These are phyloP conservation scores for Neotoxoptera formosana DNA, from an alignment of 1,140 invertebrate species.

Conservation along the genomic window DNA sequence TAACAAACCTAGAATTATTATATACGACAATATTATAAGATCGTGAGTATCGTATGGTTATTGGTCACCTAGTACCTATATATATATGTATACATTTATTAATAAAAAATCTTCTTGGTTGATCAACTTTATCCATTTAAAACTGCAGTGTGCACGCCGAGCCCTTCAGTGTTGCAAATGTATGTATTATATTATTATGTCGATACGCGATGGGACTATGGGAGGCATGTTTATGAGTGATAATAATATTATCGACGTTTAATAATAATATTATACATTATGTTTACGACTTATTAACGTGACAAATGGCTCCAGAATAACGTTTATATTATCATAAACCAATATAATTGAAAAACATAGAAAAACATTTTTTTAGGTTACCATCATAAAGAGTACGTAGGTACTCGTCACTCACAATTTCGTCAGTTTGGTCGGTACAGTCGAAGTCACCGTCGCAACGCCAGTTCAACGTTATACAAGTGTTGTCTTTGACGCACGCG, in stretches of 20 bases:
- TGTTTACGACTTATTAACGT: no score
- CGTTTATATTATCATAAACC: no score
- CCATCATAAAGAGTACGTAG: background rate
- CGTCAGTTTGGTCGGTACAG: slow-evolving; percentile 82
- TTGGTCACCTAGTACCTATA: background rate
- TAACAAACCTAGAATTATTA: background rate
- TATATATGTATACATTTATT: background rate
- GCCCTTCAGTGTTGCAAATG: no score
- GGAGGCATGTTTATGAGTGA: no score
- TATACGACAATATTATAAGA: background rate
- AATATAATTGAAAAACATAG: background rate
- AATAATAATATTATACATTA: no score
- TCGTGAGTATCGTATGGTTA: background rate
- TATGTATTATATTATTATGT: no score
- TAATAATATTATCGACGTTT: no score
- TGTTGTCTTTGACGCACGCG: slow-evolving; percentile 73
- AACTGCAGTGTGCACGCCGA: no score
- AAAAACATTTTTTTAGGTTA: background rate
- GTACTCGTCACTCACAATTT: slow-evolving; percentile 68
- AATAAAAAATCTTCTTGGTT: no score
- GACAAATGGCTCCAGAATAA: no score
- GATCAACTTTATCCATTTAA: no score
- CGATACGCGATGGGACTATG: no score
- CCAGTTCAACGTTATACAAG: slow-evolving; percentile 79
- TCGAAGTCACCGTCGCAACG: slow-evolving; percentile 87